A percentile compares a stretch with the other conserved stretches of the same genome.
Conservation (phyloP, 1,140 invertebrate genomes). For the Frieseomelitta varia region DNA sequence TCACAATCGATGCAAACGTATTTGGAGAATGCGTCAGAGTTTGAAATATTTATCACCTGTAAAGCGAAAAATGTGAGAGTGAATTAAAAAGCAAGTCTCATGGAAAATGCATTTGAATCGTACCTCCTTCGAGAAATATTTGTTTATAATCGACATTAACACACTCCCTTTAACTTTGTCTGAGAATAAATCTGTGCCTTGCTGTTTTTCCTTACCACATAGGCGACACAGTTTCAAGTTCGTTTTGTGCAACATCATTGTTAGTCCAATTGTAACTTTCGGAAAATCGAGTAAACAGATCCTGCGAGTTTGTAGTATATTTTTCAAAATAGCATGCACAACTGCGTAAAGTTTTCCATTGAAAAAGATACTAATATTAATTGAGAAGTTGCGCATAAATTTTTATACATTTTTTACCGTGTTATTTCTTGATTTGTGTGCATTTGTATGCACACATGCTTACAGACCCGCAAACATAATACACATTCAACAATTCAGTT, state of each 20-base stretch:
- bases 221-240: conserved; percentile 74
- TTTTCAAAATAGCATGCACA: background rate
- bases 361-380: background rate
- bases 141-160: conserved; percentile 76
- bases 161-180: conserved; percentile 77
- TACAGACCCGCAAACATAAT: background rate
- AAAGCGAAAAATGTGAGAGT: conserved; percentile 15
- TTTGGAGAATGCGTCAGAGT: conserved; percentile 73
- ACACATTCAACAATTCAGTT: background rate
- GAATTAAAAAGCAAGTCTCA: background rate
- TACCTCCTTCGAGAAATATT: conserved; percentile 79
- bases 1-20: conserved; percentile 78
- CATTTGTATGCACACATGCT: background rate
- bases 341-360: background rate
- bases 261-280: background rate
- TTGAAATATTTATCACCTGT: conserved; percentile 76
- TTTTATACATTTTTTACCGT: background rate
- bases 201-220: conserved; percentile 77
- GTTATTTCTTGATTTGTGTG: background rate
- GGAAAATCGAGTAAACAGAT: background rate
- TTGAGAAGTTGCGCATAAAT: background rate
- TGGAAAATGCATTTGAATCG: conserved; percentile 20
- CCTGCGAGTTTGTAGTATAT: background rate
- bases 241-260: conserved; percentile 76
- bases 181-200: conserved; percentile 76